Evolutionary conservation across 2,113 vertebrate species (phyloP), one percentile per base, ranked within the genome.

Genomic region (Pardalotus punctatus): DNA sequence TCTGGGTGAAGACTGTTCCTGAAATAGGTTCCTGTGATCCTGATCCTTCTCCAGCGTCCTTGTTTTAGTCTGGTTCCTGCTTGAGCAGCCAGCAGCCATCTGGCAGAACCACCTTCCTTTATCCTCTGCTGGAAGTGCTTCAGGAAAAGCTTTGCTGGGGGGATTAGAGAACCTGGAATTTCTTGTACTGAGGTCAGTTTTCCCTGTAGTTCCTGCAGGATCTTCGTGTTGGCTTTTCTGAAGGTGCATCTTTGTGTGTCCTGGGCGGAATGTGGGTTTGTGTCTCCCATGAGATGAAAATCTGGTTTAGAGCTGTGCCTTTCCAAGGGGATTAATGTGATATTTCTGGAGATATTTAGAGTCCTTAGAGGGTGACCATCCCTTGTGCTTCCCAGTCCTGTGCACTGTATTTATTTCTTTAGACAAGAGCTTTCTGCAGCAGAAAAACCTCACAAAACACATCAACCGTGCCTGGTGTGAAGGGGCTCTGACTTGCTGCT

Each of bases 21-120:
- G 86, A 94, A 97, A 95, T 97, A 97, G 96, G 53, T 79, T 88
- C 86, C 17, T 48, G 73, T 72, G 81, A 61, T 96, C 51, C 94
- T 96, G 91, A 95, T 97, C 94, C 88, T 58, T 28, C 62, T 28
- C 24, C 53, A 36, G 58, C 0, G 7, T 85, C 94, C 76, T 83
- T 83, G 88, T 62, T 91, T 89, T 56, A 92, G 93, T 38, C 86
- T 93, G 86, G 81, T 72, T 95, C 86, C 72, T 51, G 81, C 90
- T 14, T 70, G 87, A 94, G 83, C 88, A 74, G 5, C 29, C 93
- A 13, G 94, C 90, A 70, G 54, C 91, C 95, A 93, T 95, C 95
- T 97, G 95, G 65, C 95, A 93, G 89, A 85, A 28, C 28, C 72
- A 82, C 70, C 87, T 95, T 5, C 54, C 92, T 81, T 96, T 81